phyloP scores from a whole-genome alignment of 2,888 invertebrate genomes.

The Caenorhabditis afra region DNA sequence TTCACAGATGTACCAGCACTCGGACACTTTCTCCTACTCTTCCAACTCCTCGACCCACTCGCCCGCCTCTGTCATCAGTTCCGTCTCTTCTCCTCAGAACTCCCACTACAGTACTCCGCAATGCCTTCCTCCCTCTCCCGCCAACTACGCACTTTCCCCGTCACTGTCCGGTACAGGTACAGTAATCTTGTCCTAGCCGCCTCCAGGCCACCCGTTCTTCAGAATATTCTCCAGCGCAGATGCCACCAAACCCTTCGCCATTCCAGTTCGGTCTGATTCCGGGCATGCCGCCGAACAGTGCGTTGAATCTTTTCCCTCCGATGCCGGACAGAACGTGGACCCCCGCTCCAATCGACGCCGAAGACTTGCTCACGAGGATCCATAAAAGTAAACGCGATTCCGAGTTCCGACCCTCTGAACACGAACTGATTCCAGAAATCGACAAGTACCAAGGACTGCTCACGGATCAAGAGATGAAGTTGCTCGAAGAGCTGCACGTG shows the following conservation, averaged over 20 bases:
- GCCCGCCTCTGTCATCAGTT: conserved; percentile 33
- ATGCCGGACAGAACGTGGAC: conserved; percentile 44
- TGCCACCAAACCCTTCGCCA: conserved; percentile 19
- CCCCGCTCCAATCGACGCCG: neutral
- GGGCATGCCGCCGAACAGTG: conserved; percentile 9
- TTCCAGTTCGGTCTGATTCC: conserved; percentile 32
- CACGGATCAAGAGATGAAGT: conserved; percentile 22
- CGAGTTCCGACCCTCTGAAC: neutral
- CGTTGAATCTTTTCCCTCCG: conserved; percentile 19
- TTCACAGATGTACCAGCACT: neutral
- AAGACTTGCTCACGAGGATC: conserved; percentile 22
- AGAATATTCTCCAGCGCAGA: conserved; percentile 23
- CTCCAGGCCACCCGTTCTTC: neutral
- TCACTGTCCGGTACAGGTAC: conserved; percentile 1
- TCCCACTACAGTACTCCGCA: conserved; percentile 48
- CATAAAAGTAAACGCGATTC: conserved; percentile 25
- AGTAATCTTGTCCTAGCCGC: no score
- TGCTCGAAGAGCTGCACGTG: conserved; percentile 50
- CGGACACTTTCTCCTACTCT: conserved; percentile 21
- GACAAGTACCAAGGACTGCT: conserved; percentile 41
- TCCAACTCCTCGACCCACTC: conserved; percentile 31
- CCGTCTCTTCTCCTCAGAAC: conserved; percentile 26
- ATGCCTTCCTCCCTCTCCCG: conserved; percentile 14
- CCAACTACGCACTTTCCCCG: conserved; percentile 20
- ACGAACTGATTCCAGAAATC: conserved; percentile 14